Evolutionary conservation across 2,888 invertebrate genomes (phyloP), one percentile per base, ranked within the genome.

Genomic region (Pedicia rivosa): DNA sequence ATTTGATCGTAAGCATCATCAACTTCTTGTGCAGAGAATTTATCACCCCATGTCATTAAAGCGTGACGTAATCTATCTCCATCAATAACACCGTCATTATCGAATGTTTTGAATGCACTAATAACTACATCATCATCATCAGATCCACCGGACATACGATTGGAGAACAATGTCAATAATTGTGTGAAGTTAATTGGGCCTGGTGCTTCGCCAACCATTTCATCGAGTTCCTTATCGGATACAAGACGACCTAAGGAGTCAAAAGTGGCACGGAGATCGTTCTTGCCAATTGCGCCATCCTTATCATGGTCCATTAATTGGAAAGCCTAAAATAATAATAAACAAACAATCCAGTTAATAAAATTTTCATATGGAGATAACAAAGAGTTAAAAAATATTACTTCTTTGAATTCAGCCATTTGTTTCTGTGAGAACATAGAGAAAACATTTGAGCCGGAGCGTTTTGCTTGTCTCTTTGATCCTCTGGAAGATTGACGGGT

Each of bases 341-440:
- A 32, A 35, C 31, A 24, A 9, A 33, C 8, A 38, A 29, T 30
- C n/a, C 5, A 16, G 4, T 30, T 20, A 26, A 12, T 19, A 29
- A 36, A 13, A 12, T 25, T 12, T 9, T 27, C 22, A 17, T 22
- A 13, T 15, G 27, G 36, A 35, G 35, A 37, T 20, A 14, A 38
- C 29, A 37, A 35, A 42, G 40, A 46, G n/a, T 35, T 36, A 32
- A 39, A 12, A 10, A 16, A 44, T 51, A 59, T 66, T 54, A 83
- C 83, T 73, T 88, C 88, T 68, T 91, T 91, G 76, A 91, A 91
- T 67, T 91, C 91, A 54, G 88, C 86, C 56, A 91, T 86, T 71
- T 91, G 90, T 67, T 81, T 81, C 70, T 90, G 90, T 54, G 88
- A 79, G 78, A 92, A 91, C 82, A 90, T 88, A 59, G 90, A 88